Percentiles rank a stretch among this genome's conserved stretches.
Conservation (phyloP, 2,888 invertebrate genomes). For the Hydriomena furcata region DNA sequence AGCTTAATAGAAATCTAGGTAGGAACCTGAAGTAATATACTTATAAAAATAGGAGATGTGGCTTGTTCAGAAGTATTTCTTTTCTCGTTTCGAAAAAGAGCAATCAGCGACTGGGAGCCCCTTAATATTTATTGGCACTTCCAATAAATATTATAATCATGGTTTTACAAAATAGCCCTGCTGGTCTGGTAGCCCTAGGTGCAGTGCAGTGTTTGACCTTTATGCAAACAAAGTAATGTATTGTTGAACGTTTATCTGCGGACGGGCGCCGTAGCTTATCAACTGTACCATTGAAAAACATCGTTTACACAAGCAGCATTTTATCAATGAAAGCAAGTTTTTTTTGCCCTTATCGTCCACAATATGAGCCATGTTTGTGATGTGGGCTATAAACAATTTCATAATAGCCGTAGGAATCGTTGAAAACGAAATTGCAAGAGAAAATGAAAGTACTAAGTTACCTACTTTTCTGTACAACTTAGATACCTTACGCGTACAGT, state of each 20-base stretch:
- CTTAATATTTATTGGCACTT: no score
- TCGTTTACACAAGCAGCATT: constrained; percentile 65
- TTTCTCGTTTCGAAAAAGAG: no score
- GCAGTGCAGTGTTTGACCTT: constrained; percentile 6
- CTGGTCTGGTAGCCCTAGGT: no score
- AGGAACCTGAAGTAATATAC: no score
- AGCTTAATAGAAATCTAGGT: no score
- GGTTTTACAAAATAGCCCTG: no score
- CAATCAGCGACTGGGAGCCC: no score
- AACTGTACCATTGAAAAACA: constrained; percentile 63
- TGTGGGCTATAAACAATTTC: constrained; percentile 28
- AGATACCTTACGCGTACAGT: no score
- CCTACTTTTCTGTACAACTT: no score
- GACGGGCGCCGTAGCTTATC: constrained; percentile 56
- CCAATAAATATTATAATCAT: no score
- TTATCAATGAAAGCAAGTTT: constrained; percentile 71
- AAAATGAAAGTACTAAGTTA: neutral
- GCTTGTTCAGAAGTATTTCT: no score
- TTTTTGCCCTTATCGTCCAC: constrained; percentile 52
- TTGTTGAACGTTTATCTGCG: constrained; percentile 39
- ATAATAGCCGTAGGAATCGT: constrained; percentile 8
- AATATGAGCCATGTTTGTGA: constrained; percentile 40
- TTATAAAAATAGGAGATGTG: no score
- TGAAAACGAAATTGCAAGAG: neutral
- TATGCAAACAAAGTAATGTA: constrained; percentile 8